phyloP scores from a whole-genome alignment of 2,797 vertebrate genomes.

The Acipenser oxyrinchus region DNA sequence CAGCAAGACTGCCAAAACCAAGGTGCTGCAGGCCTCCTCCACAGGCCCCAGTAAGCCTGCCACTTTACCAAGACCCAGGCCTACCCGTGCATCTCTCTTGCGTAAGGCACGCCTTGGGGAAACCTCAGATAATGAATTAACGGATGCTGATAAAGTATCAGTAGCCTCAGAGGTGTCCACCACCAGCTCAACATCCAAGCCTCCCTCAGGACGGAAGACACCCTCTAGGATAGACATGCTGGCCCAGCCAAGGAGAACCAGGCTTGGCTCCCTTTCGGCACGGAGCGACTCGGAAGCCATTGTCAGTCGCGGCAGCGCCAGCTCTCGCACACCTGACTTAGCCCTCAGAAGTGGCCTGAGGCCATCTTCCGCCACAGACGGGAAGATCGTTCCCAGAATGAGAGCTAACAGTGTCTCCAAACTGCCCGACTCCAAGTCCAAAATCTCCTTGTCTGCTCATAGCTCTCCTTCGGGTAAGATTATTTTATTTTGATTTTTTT shows the following conservation, averaged over 20 bases:
- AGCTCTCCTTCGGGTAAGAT: slow-evolving; percentile 80
- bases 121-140: slow-evolving; percentile 86
- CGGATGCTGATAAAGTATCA: slow-evolving; percentile 85
- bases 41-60: slow-evolving; percentile 70
- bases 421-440: slow-evolving; percentile 81
- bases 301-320: slow-evolving; percentile 65
- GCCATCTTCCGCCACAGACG: slow-evolving; percentile 64
- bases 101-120: slow-evolving; percentile 92
- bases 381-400: slow-evolving; percentile 77
- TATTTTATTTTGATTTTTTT: no score
- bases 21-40: slow-evolving; percentile 53
- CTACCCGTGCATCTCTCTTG: slow-evolving; percentile 89
- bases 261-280: slow-evolving; percentile 84
- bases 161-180: slow-evolving; percentile 95
- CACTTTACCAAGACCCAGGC: slow-evolving; percentile 82
- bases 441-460: slow-evolving; percentile 68
- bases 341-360: slow-evolving; percentile 77
- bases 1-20: slow-evolving; percentile 61
- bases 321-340: slow-evolving; percentile 67
- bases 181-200: slow-evolving; percentile 93
- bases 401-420: slow-evolving; percentile 95
- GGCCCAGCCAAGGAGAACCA: slow-evolving; percentile 85
- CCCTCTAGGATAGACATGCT: slow-evolving; percentile 83
- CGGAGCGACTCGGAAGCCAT: slow-evolving; percentile 95
- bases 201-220: slow-evolving; percentile 74